These are phyloP conservation scores for Aphelenchoides besseyi DNA, from an alignment of 1,140 invertebrate species.

Conservation along the genomic window DNA sequence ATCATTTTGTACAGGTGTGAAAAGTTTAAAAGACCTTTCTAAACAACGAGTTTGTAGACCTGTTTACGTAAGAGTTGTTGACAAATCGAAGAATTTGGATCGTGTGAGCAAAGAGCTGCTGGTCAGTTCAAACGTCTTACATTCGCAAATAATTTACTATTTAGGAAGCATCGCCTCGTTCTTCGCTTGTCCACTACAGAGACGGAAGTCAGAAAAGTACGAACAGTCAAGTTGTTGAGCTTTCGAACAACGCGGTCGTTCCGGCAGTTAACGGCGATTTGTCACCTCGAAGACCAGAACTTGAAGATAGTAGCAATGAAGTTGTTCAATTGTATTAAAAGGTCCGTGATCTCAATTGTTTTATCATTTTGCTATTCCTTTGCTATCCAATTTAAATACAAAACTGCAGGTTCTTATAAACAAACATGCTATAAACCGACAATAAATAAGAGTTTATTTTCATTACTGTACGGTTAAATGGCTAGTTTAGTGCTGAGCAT, in stretches of 20 bases:
- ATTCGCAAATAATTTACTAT: background rate
- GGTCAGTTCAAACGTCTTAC: background rate
- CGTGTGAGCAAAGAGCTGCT: background rate
- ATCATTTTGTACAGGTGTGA: conserved; percentile 56
- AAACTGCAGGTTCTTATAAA: too few species aligned
- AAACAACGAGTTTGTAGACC: too few species aligned
- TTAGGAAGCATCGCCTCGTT: conserved; percentile 6
- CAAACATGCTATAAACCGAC: too few species aligned
- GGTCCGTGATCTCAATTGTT: background rate
- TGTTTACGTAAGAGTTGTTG: conserved; percentile 55
- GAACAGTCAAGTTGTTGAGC: background rate
- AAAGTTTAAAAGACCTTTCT: too few species aligned
- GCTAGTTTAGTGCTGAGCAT: too few species aligned
- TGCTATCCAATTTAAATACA: too few species aligned
- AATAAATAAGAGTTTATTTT: too few species aligned
- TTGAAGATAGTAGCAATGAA: conserved; percentile 20
- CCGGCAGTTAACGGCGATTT: conserved; percentile 14
- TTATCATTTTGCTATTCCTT: background rate
- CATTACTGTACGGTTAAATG: too few species aligned
- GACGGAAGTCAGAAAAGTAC: background rate
- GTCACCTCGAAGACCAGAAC: background rate
- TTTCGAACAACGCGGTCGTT: background rate
- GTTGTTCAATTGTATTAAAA: conserved; percentile 21
- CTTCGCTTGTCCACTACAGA: background rate
- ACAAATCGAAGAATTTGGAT: conserved; percentile 21